Evolutionary conservation across 2,888 invertebrate genomes (phyloP).

Genomic region (Exocentrus adspersus): DNA sequence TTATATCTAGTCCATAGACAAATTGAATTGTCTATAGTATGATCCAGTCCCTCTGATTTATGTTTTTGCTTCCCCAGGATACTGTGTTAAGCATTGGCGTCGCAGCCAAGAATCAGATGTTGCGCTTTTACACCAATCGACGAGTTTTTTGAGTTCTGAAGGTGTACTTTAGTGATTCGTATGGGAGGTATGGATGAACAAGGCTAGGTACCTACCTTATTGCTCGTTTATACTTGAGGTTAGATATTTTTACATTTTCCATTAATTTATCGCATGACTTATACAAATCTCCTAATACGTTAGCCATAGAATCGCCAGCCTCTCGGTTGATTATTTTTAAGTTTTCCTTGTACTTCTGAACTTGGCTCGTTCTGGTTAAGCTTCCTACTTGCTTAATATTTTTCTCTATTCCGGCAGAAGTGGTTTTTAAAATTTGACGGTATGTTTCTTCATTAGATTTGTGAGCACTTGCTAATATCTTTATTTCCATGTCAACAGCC

Average conservation of each 20-base stretch:
- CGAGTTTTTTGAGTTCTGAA: too few relatives aligned
- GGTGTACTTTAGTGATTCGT: too few relatives aligned
- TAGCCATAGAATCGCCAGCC: neutral
- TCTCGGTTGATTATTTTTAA: conserved; percentile 21
- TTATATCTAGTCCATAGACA: too few relatives aligned
- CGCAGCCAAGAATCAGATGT: too few relatives aligned
- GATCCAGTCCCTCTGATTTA: too few relatives aligned
- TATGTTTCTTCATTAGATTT: conserved; percentile 17
- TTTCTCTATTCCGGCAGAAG: conserved; percentile 24
- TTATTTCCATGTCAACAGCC: conserved; percentile 32
- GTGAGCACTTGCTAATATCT: conserved; percentile 25
- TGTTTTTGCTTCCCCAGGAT: too few relatives aligned
- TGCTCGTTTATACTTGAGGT: conserved; percentile 32
- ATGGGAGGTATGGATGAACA: neutral
- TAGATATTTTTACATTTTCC: conserved; percentile 35
- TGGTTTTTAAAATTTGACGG: conserved; percentile 17
- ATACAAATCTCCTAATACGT: neutral
- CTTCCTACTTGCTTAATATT: conserved; percentile 20
- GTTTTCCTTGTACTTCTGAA: conserved; percentile 19
- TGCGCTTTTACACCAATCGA: too few relatives aligned
- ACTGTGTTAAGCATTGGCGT: too few relatives aligned
- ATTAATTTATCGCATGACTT: conserved; percentile 12
- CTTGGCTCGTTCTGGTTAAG: conserved; percentile 16
- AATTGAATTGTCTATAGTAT: too few relatives aligned
- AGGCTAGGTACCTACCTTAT: conserved; percentile 31